These are phyloP conservation scores for Mastomys coucha DNA, from an alignment of 2,113 vertebrate species.

Conservation along the genomic window DNA sequence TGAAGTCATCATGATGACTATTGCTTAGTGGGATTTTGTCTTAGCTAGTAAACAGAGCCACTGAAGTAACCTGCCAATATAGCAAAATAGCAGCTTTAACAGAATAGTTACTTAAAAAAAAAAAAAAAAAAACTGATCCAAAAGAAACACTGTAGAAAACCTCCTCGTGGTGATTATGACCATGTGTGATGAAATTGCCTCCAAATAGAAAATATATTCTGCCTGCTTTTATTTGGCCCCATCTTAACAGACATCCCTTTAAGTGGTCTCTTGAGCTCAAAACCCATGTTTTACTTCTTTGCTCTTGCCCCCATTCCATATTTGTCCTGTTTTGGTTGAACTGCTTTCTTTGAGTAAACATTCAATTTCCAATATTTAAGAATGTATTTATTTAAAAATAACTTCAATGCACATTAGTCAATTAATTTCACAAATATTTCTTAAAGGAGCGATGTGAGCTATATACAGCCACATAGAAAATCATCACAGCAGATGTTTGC, in stretches of 20 bases:
- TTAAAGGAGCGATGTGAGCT: background rate
- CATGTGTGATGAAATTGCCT: background rate
- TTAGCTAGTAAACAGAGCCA: background rate
- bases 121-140: background rate
- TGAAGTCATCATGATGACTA: background rate
- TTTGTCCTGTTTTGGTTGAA: background rate
- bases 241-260: background rate
- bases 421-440: background rate
- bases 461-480: background rate
- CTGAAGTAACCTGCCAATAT: background rate
- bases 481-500: background rate
- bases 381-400: background rate
- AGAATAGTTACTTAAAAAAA: background rate
- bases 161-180: background rate
- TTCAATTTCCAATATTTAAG: background rate
- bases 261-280: background rate
- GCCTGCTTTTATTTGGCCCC: accelerated
- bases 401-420: background rate
- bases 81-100: background rate
- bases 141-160: background rate
- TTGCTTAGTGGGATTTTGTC: background rate
- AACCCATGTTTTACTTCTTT: background rate
- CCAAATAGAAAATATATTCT: background rate
- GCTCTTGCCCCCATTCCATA: background rate
- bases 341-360: background rate